Evolutionary conservation across 37 sponge, comb jelly and placozoan genomes (phyloP).

Genomic region (Hexactinellida sp.): DNA sequence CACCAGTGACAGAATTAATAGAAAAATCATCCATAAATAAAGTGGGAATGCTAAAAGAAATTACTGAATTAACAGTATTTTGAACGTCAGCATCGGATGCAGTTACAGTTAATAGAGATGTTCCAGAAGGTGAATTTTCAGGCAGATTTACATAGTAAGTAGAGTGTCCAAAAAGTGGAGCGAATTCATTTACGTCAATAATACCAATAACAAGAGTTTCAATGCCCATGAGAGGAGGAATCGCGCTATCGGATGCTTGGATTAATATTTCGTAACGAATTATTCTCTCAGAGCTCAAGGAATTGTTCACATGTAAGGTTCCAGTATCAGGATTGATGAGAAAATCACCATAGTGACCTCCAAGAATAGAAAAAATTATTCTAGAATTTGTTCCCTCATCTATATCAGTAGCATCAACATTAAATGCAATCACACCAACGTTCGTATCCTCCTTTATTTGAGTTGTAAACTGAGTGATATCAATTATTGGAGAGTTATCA

Average conservation of each 20-base stretch:
- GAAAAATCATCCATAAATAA: not conserved
- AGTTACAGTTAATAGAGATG: not conserved
- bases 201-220: not conserved
- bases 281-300: not conserved
- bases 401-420: slow-evolving; percentile 16
- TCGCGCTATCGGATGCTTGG: not conserved
- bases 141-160: not conserved
- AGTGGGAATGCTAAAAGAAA: not conserved
- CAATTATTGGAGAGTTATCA: slow-evolving; percentile 8
- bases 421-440: not conserved
- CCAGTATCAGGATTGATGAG: not conserved
- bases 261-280: not conserved
- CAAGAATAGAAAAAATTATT: not conserved
- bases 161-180: slow-evolving; percentile 1
- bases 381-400: slow-evolving; percentile 12
- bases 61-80: not conserved
- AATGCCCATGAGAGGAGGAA: not conserved
- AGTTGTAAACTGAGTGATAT: not conserved
- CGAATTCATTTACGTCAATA: slow-evolving; percentile 7
- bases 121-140: not conserved
- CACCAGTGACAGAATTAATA: not conserved
- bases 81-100: slow-evolving; percentile 11
- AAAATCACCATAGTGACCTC: not conserved
- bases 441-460: not conserved
- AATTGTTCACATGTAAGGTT: not conserved